Base-by-base conservation (phyloP, 2,113 vertebrate genomes). In the Hippocampus barbouri region DNA sequence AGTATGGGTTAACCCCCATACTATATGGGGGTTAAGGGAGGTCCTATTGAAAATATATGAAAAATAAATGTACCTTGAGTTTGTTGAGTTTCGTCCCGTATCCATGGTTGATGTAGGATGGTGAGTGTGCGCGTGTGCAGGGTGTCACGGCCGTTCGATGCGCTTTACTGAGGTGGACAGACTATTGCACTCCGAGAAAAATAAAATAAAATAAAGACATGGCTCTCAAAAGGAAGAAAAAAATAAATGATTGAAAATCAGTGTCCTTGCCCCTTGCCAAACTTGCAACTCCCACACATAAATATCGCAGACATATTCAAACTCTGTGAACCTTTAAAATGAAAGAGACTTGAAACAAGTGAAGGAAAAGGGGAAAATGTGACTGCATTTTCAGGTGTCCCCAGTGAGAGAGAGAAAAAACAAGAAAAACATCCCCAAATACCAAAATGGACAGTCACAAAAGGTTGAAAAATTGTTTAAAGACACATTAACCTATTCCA, bases 131-230 rank as follows among this genome's bases (percentile, higher is more conserved):
- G 18, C 40, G 65, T 69, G 61, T 81, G 69, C 78, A 64, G 60
- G 80, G 86, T 83, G 80, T 86, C 83, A 83, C 85, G 84, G 86
- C 76, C 80, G 80, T 85, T 84, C 83, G 74, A 78, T 77, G 79
- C 79, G 74, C 69, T 80, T 88, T 83, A 89, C 83, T 82, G 87
- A 92, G 80, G 85, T 90, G 89, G 88, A 92, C 84, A 83, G 76
- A 89, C 90, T 93, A 93, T 92, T 93, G 91, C 92, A 92, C 91
- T 92, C 90, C 87, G 88, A 86, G 85, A 81, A 83, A 82, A 83
- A 81, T 62, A 53, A 60, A 63, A 81, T 30, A 18, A 64, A 76
- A 59, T 64, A 66, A 83, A 75, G 16, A 89, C 85, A 92, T 91
- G 89, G 88, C 90, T 92, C 89, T 87, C n/a, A 61, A 82, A 65